Percentiles rank a stretch among this genome's conserved stretches.
Conservation (phyloP, 2,888 invertebrate species). For the Monochamus alternatus region DNA sequence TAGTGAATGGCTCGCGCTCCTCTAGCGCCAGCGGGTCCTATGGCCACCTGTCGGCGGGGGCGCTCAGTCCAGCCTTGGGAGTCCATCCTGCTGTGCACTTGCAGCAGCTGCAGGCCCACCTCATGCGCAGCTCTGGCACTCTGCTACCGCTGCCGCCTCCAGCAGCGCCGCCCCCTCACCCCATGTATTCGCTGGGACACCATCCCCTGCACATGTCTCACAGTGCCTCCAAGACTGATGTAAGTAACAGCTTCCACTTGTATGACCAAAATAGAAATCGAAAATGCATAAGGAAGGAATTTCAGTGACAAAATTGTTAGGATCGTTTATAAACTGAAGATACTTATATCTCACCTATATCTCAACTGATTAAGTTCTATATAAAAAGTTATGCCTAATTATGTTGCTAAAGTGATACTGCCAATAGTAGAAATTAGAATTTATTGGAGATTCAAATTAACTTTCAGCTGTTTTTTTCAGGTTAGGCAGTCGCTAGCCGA, state of each 20-base stretch:
- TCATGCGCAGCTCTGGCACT: conserved; percentile 79
- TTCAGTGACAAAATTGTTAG: too few relatives aligned
- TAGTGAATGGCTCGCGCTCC: conserved; percentile 85
- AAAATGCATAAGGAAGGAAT: too few relatives aligned
- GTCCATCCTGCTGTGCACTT: conserved; percentile 79
- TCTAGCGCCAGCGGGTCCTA: conserved; percentile 95
- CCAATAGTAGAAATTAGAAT: too few relatives aligned
- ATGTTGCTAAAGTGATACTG: too few relatives aligned
- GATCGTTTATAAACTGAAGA: too few relatives aligned
- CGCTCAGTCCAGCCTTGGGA: conserved; percentile 89
- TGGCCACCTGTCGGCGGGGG: conserved; percentile 92
- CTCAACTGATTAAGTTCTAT: too few relatives aligned
- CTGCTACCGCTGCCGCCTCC: conserved; percentile 72
- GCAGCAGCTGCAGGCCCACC: conserved; percentile 86
- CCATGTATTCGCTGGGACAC: conserved; percentile 69
- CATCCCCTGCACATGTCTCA: conserved; percentile 68
- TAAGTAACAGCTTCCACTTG: conserved; percentile 52
- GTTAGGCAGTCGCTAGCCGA: too few relatives aligned
- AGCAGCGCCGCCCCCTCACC: conserved; percentile 68
- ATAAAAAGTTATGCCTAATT: too few relatives aligned
- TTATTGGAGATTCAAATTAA: too few relatives aligned
- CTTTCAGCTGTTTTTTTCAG: too few relatives aligned
- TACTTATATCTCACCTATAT: too few relatives aligned
- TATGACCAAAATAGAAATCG: too few relatives aligned
- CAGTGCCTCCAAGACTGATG: conserved; percentile 67